Base-by-base conservation (phyloP, 2,888 invertebrate genomes). In the Acronicta aceris region DNA sequence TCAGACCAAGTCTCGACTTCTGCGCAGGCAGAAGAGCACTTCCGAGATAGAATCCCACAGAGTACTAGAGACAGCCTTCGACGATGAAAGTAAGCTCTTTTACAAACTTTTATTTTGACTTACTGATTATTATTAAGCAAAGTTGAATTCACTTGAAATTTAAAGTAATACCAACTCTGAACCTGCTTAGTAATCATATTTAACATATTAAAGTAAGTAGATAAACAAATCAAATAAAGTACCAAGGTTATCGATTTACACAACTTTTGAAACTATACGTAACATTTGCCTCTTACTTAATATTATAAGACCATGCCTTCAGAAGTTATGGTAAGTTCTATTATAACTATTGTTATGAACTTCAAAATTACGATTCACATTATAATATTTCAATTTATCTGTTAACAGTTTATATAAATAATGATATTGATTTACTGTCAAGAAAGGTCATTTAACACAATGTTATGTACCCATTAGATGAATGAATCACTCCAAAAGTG, bases 1-100 rank as follows among this genome's bases (percentile, higher is more conserved):
- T 87, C 98, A 98, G 86, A 97, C 97, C 15, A 98, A 98, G 89
- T 97, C 97, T 25, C 95, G 97, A 55, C 95, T 98, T 56, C 95
- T 98, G 64, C 96, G 98, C 70, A 95, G 98, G 53, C 98, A 98
- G 92, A 98, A 98, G 90, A 98, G 98, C 79, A 98, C 98, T 54
- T 98, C 98, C 10, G 97, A 97, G 88, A 96, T 97, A 70, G 97
- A 97, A 86, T 96, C 97, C 38, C 94, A 93, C 67, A 95, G 96
- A 78, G 94, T 96, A 50, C 96, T 92, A 70, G 96, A 96, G 62
- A 90, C 95, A 21, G 93, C 95, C 47, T 95, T 95, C 74, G 96
- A 97, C 74, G 97, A 97, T 91, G 97, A 97, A 96, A 97, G 97
- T 98, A 95, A 97, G 97, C 74, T 38, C 27, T 10, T 12, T n/a